Evolutionary conservation across 2,797 vertebrate genomes (phyloP).

Genomic region (Lithobates sylvaticus): DNA sequence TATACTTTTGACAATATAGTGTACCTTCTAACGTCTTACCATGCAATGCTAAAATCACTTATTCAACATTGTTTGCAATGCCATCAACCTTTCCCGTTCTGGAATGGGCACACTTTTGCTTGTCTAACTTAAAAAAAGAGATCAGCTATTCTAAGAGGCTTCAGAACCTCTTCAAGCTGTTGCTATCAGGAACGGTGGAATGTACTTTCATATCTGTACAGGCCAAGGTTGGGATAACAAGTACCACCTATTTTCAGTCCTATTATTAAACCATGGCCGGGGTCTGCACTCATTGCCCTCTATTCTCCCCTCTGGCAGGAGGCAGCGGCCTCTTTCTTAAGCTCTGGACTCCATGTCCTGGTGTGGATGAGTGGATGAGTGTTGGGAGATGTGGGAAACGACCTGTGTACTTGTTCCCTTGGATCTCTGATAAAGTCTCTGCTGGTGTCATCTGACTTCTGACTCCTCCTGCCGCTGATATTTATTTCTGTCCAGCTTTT

Average conservation of each 20-base stretch:
- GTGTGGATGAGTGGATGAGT: conserved; percentile 11
- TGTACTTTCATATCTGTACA: conserved; percentile 9
- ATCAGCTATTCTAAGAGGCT: no score
- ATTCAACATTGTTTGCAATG: no score
- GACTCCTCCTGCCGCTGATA: neutral
- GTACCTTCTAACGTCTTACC: no score
- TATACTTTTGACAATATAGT: no score
- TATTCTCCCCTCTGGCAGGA: neutral
- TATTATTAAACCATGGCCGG: neutral
- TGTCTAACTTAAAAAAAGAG: no score
- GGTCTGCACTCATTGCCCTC: neutral
- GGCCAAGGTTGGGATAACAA: neutral
- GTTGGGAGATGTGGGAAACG: conserved; percentile 31
- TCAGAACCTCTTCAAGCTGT: no score
- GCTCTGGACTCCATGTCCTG: conserved; percentile 12
- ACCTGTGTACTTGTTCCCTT: conserved; percentile 19
- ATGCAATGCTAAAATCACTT: no score
- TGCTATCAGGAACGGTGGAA: neutral
- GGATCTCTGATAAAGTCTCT: neutral
- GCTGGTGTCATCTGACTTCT: neutral
- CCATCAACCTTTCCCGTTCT: no score
- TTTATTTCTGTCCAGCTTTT: conserved; percentile 28
- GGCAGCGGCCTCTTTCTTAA: neutral
- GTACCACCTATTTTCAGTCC: neutral
- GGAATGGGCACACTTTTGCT: no score